A percentile compares a stretch with the other conserved stretches of the same genome.
phyloP scores from a whole-genome alignment of 1,140 invertebrate species.

The Pseudachorutes palmiensis region DNA sequence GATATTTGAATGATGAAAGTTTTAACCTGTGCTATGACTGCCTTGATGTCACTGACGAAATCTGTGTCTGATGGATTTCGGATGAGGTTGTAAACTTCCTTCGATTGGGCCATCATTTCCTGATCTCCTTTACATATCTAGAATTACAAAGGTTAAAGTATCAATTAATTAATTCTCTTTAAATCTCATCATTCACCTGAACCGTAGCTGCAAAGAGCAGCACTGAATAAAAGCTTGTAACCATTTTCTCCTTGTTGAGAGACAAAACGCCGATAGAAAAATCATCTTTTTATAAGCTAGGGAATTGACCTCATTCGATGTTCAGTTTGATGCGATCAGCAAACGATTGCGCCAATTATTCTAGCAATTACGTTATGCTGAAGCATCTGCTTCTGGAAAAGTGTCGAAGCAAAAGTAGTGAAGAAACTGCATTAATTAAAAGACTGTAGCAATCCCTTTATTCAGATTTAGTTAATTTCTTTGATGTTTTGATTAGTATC shows the following conservation, averaged over 20 bases:
- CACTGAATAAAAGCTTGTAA: too few species aligned
- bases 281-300: too few species aligned
- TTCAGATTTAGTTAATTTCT: neutral
- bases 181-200: neutral
- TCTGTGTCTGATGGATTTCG: neutral
- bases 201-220: too few species aligned
- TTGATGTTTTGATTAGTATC: neutral
- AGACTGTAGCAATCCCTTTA: neutral
- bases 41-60: neutral
- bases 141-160: neutral
- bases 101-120: neutral
- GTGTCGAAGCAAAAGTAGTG: neutral
- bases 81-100: neutral
- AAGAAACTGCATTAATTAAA: neutral
- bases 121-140: neutral
- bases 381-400: neutral
- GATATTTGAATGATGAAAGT: neutral
- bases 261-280: too few species aligned
- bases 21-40: neutral
- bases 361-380: neutral
- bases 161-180: neutral
- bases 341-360: neutral
- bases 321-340: too few species aligned
- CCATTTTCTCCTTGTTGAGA: too few species aligned
- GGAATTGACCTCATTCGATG: too few species aligned